Conservation (phyloP, 2,888 invertebrate genomes). For the Philereme transversata region DNA sequence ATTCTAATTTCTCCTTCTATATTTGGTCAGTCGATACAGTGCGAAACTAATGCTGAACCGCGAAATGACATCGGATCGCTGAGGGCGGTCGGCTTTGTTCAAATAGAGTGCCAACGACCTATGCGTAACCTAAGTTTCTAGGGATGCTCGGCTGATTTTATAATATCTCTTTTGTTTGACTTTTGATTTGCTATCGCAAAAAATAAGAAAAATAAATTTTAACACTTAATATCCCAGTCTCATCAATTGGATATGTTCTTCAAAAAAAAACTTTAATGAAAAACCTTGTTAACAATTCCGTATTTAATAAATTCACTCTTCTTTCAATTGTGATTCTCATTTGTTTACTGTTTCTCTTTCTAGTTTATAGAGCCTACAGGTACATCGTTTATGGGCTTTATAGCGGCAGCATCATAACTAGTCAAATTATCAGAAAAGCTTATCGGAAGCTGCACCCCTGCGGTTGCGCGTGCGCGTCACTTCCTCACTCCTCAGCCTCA, state of each 20-base stretch:
- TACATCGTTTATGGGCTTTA: conserved; percentile 8
- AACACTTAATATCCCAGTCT: too few species aligned
- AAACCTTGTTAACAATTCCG: too few species aligned
- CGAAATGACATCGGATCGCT: conserved; percentile 70
- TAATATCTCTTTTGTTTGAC: not conserved
- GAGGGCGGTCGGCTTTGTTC: conserved; percentile 70
- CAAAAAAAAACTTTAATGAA: too few species aligned
- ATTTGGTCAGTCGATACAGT: conserved; percentile 46
- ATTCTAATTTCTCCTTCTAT: conserved; percentile 31
- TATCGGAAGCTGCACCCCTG: conserved; percentile 57
- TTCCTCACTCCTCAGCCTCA: conserved; percentile 72
- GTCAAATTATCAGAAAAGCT: conserved; percentile 42
- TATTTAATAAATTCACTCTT: too few species aligned
- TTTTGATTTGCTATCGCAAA: too few species aligned
- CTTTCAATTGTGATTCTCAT: too few species aligned
- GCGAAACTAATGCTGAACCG: conserved; percentile 69
- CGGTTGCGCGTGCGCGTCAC: conserved; percentile 55
- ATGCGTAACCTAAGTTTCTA: conserved; percentile 34
- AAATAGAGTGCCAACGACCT: conserved; percentile 53
- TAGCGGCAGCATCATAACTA: conserved; percentile 30
- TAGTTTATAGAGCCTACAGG: not conserved
- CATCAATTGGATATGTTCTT: too few species aligned
- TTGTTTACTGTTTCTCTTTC: too few species aligned
- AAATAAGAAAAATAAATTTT: too few species aligned
- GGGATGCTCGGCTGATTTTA: conserved; percentile 26